Evolutionary conservation across 2,888 invertebrate species (phyloP), one percentile per base, ranked within the genome.

Genomic region (Drosophila neotestacea): DNA sequence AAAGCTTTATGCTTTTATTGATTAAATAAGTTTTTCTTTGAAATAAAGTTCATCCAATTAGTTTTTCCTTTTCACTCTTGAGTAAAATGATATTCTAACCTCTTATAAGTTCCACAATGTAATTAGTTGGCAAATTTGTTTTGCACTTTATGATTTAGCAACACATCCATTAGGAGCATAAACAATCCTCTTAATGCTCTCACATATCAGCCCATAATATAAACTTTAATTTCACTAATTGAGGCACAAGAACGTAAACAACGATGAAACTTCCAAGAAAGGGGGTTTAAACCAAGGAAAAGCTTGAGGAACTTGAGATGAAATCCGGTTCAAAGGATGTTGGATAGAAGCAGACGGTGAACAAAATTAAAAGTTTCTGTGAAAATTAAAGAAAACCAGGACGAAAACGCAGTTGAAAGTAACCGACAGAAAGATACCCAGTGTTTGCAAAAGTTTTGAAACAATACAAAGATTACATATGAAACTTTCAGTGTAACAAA

Each of bases 181-280:
- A 48, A 47, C 34, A 60, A 30, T 16, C 13, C 22, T 7, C 16
- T 27, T 44, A 55, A 42, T 44, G 27, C 28, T 13, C 41, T 16
- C 52, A 58, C 44, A 41, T 13, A 41, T 44, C 36, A 56, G 36
- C 6, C 16, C 13, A 11, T 36, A 70, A 36, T 58, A 7, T 41
- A 41, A 55, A 64, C 56, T 68, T 63, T 70, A 62, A 82, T 76
- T 70, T 71, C 27, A 47, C 76, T 79, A 79, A 81, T 72, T 73
- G 76, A 51, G 56, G 28, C 54, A 34, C 28, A 30, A 52, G 13
- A 52, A 42, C 41, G 41, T 9, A 72, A 50, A 61, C 67, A 63
- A 59, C 16, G 39, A 10, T 11, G 16, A 39, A 47, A 62, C 41
- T 44, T n/a, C 7, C 10, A 32, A 46, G 22, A n/a, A 16, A 16